Evolutionary conservation across 2,888 invertebrate species (phyloP).

Genomic region (Reticulitermes lucifugus): DNA sequence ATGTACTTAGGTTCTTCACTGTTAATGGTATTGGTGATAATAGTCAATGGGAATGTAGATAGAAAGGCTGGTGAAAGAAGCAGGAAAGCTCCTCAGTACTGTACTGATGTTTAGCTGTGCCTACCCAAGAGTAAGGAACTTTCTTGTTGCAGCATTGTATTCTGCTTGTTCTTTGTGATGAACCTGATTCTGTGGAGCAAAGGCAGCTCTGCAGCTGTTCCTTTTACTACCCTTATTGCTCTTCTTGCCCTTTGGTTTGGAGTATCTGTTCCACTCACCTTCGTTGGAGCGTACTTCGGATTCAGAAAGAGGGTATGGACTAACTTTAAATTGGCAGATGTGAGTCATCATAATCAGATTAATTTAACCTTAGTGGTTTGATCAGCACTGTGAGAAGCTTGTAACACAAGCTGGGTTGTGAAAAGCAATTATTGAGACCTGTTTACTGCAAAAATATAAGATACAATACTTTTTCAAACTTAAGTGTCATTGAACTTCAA

Average conservation of each 20-base stretch:
- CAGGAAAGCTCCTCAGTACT: background rate
- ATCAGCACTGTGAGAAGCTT: too few species aligned
- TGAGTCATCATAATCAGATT: too few species aligned
- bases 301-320: constrained; percentile 90
- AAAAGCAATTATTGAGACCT: too few species aligned
- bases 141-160: constrained; percentile 73
- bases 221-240: constrained; percentile 95
- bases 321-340: background rate
- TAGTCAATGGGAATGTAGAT: background rate
- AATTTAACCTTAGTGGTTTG: too few species aligned
- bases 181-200: constrained; percentile 97
- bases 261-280: constrained; percentile 97
- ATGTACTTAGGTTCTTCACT: background rate
- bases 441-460: too few species aligned
- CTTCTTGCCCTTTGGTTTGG: constrained; percentile 96
- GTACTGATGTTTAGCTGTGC: background rate
- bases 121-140: too few species aligned
- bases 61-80: background rate
- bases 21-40: background rate
- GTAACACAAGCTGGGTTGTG: too few species aligned
- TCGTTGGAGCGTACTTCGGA: constrained; percentile 98
- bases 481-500: too few species aligned
- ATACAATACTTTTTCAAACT: too few species aligned
- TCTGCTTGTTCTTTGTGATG: constrained; percentile 96
- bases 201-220: constrained; percentile 95